Evolutionary conservation across 2,888 invertebrate species (phyloP), one percentile per base, ranked within the genome.

Genomic region (Papilio gigon): DNA sequence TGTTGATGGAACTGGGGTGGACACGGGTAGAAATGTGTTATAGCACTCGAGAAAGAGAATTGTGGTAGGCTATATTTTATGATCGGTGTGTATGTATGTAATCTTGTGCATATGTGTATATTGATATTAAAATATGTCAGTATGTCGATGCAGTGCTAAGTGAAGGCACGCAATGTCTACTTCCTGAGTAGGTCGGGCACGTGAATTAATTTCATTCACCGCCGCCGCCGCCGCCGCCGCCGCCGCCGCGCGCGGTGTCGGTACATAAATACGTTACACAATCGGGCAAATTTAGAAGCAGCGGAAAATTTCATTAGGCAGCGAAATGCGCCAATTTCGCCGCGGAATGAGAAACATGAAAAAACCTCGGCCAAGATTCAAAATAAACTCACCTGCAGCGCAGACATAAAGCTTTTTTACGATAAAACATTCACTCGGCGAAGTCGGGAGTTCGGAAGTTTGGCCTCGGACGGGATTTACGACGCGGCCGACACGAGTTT

Each of bases 381-480:
- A 37, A 50, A 68, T 68, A 68, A 64, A 67, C 62, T 59, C 27
- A 68, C 68, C 68, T 64, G 59, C 40, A 64, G 64, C 37, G 14
- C 22, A 59, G 61, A 64, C 58, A 59, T 47, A 64, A 68, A 68
- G 64, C 68, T 67, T 68, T 68, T 68, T 64, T 59, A 68, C 64
- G 59, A 64, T 63, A 44, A 68, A 68, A 68, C 59, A 68, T 64
- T 64, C 59, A 59, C 33, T 25, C 63, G 68, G 33, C 44, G 37
- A 59, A 64, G 68, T 64, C 68, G 50, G 64, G 47, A 68, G 64
- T 64, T 37, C 50, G 64, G 9, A 64, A 59, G 64, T 58, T 50
- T 37, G 17, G 25, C 40, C 20, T 37, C 17, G n/a, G 22, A 35
- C 35, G 42, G 62, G 58, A 62, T 67, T 59, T 63, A 63, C 68